Evolutionary conservation across 2,888 invertebrate genomes (phyloP).

Genomic region (Melipona bicolor): DNA sequence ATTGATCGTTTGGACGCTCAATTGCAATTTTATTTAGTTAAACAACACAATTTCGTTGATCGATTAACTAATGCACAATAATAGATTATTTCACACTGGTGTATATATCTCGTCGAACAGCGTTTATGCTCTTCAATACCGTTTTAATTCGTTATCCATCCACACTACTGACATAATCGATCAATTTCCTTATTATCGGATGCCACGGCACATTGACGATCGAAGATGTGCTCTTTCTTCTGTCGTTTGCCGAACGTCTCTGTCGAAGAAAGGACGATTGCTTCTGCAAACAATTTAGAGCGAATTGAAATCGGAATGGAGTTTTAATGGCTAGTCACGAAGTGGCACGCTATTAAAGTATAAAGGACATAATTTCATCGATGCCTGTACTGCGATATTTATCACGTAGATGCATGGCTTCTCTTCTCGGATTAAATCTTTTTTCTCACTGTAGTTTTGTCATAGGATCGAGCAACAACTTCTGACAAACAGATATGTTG

Average conservation of each 20-base stretch:
- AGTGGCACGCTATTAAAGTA: slow-evolving; percentile 33
- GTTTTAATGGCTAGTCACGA: slow-evolving; percentile 60
- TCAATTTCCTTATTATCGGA: slow-evolving; percentile 67
- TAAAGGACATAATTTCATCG: slow-evolving; percentile 27
- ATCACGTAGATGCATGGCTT: no score
- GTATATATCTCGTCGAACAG: background rate
- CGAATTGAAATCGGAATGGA: slow-evolving; percentile 70
- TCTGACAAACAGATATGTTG: no score
- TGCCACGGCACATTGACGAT: slow-evolving; percentile 17
- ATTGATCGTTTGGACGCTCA: no score
- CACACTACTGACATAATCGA: slow-evolving; percentile 46
- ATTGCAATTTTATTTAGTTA: background rate
- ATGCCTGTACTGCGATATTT: slow-evolving; percentile 47
- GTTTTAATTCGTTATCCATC: slow-evolving; percentile 5
- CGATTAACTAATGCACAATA: no score
- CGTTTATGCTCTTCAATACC: background rate
- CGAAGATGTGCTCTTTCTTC: slow-evolving; percentile 22
- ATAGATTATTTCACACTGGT: background rate
- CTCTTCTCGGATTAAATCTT: no score
- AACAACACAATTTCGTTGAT: background rate
- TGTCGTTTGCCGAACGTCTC: background rate
- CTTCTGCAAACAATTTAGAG: slow-evolving; percentile 72
- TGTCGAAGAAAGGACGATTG: slow-evolving; percentile 42
- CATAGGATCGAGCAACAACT: no score
- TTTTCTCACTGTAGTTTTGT: no score